Percentiles rank a stretch among this genome's conserved stretches.
These are phyloP conservation scores for Cyclina sinensis DNA, from an alignment of 1,140 invertebrate genomes.

Conservation along the genomic window DNA sequence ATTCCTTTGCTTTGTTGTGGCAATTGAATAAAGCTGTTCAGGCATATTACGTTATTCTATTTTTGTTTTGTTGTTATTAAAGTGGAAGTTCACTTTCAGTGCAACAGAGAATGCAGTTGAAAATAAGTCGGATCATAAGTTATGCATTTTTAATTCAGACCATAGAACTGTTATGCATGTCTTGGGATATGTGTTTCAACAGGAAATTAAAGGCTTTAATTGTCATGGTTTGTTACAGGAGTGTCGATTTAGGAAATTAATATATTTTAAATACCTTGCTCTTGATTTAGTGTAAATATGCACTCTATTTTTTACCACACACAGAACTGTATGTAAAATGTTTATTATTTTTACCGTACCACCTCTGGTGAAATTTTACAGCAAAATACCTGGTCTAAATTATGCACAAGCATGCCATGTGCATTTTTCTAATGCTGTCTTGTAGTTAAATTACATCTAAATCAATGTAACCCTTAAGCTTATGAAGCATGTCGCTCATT, in stretches of 20 bases:
- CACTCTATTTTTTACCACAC: conserved; percentile 13
- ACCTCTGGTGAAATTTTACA: conserved; percentile 13
- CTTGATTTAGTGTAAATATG: neutral
- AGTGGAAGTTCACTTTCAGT: no score
- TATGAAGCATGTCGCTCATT: conserved; percentile 13
- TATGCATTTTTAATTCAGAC: neutral
- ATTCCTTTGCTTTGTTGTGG: no score
- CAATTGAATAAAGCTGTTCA: no score
- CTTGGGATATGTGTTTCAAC: neutral
- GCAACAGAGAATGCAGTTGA: neutral
- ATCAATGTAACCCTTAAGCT: conserved; percentile 33
- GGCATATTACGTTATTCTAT: no score
- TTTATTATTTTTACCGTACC: neutral
- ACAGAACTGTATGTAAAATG: neutral
- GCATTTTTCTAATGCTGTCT: conserved; percentile 26
- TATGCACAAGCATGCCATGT: neutral
- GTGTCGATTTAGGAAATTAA: neutral
- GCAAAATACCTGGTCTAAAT: conserved; percentile 8
- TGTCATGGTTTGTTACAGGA: neutral
- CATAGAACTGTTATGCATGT: neutral
- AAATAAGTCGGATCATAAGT: neutral
- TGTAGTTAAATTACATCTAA: neutral
- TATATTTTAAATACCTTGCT: neutral
- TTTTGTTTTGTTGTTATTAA: no score
- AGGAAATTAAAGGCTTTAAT: neutral